phyloP scores from a whole-genome alignment of 2,797 vertebrate species.

The Ibycter americanus region DNA sequence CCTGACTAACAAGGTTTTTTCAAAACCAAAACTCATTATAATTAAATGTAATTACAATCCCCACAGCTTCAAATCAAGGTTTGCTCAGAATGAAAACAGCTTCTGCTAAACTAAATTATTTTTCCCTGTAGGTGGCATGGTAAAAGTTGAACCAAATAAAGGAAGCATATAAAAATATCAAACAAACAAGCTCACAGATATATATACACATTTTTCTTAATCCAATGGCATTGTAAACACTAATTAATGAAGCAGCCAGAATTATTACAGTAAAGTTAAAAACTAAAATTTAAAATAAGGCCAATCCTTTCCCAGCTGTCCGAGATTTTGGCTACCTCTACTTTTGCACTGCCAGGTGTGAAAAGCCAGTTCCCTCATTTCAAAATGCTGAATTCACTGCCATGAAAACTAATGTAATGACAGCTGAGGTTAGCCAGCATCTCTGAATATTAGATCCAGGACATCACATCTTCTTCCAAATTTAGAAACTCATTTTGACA shows the following conservation, averaged over 20 bases:
- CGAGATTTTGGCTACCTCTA: neutral
- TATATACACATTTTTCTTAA: neutral
- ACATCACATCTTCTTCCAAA: neutral
- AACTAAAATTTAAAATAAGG: neutral
- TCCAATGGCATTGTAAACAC: neutral
- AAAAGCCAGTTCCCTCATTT: neutral
- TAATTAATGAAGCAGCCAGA: neutral
- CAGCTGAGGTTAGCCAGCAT: neutral
- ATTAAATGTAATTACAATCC: neutral
- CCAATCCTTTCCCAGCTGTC: neutral
- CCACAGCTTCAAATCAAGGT: neutral
- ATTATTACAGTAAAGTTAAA: neutral
- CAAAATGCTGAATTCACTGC: neutral
- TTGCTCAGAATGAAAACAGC: neutral
- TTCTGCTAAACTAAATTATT: neutral
- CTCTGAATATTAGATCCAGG: neutral
- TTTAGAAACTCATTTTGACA: neutral
- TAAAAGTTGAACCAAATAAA: neutral
- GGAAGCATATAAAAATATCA: neutral
- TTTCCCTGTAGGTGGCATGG: neutral
- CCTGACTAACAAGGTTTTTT: neutral
- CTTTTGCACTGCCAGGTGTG: neutral
- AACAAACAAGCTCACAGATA: neutral
- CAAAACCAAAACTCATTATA: neutral
- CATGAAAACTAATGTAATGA: fast-evolving